Percentiles rank a stretch among this genome's conserved stretches.
These are phyloP conservation scores for Calliopsis andreniformis DNA, from an alignment of 1,140 invertebrate genomes.

Conservation along the genomic window DNA sequence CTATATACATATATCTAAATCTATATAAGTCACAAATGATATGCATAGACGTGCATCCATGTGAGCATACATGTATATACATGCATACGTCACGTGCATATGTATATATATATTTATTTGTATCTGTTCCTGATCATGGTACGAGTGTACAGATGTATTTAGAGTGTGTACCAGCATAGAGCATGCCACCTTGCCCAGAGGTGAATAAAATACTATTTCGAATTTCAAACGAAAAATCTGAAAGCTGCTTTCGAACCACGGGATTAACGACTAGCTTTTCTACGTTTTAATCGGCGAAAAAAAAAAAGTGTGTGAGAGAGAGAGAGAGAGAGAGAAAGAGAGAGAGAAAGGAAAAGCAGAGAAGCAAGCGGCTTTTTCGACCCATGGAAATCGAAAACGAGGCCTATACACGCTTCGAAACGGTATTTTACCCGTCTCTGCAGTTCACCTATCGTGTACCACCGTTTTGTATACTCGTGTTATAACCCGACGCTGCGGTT, in stretches of 20 bases:
- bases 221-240: neutral
- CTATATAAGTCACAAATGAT: slow-evolving; percentile 55
- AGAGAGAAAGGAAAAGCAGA: no score
- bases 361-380: neutral
- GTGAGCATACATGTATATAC: slow-evolving; percentile 37
- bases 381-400: neutral
- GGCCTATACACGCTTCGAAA: slow-evolving; percentile 21
- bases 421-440: slow-evolving; percentile 46
- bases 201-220: slow-evolving; percentile 50
- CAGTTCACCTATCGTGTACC: slow-evolving; percentile 26
- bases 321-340: no score
- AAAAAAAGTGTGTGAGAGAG: no score
- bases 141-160: slow-evolving; percentile 66
- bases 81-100: slow-evolving; percentile 36
- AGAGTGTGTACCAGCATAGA: slow-evolving; percentile 72
- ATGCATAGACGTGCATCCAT: slow-evolving; percentile 59
- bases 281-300: neutral
- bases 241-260: neutral
- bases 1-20: slow-evolving; percentile 69
- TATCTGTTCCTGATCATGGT: slow-evolving; percentile 41
- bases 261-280: neutral
- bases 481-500: slow-evolving; percentile 27
- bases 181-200: slow-evolving; percentile 71
- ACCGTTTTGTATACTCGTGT: slow-evolving; percentile 28
- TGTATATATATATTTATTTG: slow-evolving; percentile 29